A percentile compares a stretch with the other conserved stretches of the same genome.
Conservation (phyloP, 2,888 invertebrate species). For the Xestia rhomboidea region DNA sequence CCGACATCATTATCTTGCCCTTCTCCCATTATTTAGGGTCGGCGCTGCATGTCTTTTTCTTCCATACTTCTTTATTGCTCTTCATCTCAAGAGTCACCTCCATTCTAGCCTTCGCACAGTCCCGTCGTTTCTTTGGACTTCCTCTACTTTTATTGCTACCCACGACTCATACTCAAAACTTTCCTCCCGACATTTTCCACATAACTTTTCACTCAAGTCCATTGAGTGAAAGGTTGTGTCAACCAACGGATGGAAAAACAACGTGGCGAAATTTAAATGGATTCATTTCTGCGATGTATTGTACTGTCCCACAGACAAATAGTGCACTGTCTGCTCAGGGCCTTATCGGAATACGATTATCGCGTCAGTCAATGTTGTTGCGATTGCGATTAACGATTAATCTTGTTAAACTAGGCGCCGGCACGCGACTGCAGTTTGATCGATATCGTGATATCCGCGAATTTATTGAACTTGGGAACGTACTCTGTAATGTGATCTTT, state of each 20-base stretch:
- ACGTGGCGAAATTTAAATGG: neutral
- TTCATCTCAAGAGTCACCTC: neutral
- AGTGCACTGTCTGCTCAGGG: neutral
- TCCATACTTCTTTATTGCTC: neutral
- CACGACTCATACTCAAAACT: neutral
- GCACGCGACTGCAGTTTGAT: constrained; percentile 84
- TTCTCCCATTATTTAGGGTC: neutral
- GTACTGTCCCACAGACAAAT: neutral
- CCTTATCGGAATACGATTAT: constrained; percentile 78
- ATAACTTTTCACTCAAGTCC: too few species aligned
- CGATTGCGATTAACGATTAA: constrained; percentile 72
- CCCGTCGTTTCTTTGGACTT: neutral
- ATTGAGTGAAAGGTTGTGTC: too few species aligned
- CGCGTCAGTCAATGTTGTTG: constrained; percentile 78
- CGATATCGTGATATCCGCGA: constrained; percentile 73
- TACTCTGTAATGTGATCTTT: neutral
- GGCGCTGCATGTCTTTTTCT: neutral
- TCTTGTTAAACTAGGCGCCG: constrained; percentile 72
- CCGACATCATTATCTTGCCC: neutral
- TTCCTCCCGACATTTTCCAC: neutral
- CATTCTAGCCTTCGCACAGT: neutral
- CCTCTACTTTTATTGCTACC: too few species aligned
- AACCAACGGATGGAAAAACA: neutral
- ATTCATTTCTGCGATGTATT: neutral
- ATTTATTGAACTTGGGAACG: constrained; percentile 47